Conservation (phyloP, 2,797 vertebrate species). For the Anableps anableps region DNA sequence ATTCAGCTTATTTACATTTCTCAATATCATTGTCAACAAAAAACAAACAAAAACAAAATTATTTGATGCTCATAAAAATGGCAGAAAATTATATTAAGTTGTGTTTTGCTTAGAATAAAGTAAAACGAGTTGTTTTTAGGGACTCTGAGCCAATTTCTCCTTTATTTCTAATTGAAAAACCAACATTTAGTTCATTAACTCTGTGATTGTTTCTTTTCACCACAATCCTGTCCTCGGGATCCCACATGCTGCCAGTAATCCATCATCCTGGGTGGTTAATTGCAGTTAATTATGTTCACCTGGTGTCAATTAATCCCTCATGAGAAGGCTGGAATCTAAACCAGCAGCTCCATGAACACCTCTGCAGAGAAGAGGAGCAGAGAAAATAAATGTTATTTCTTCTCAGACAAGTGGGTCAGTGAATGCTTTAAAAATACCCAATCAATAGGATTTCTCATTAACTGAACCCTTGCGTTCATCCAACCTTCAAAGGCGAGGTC, state of each 20-base stretch:
- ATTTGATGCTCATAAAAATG: not conserved
- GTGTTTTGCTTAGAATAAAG: not conserved
- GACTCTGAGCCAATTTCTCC: not conserved
- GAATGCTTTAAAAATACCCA: constrained; percentile 36
- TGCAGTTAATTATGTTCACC: constrained; percentile 40
- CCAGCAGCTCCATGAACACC: constrained; percentile 4
- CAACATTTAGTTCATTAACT: constrained; percentile 43
- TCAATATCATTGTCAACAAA: not conserved
- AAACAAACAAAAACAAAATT: not conserved
- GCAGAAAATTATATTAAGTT: not conserved
- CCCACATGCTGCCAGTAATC: constrained; percentile 26
- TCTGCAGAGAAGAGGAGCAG: not conserved
- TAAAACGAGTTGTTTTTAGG: not conserved
- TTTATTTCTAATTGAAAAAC: constrained; percentile 43
- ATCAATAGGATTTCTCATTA: constrained; percentile 39
- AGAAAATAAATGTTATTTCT: constrained; percentile 22
- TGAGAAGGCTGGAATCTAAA: constrained; percentile 23
- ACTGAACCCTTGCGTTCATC: constrained; percentile 26
- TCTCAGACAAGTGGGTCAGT: constrained; percentile 19
- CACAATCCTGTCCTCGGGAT: constrained; percentile 9
- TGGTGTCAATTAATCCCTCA: constrained; percentile 29
- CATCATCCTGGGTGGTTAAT: constrained; percentile 33
- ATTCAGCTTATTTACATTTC: not conserved
- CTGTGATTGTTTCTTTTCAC: not conserved
- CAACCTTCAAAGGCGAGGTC: constrained; percentile 35